Conservation (phyloP, 2,797 vertebrate species). For the Geotrypetes seraphini region DNA sequence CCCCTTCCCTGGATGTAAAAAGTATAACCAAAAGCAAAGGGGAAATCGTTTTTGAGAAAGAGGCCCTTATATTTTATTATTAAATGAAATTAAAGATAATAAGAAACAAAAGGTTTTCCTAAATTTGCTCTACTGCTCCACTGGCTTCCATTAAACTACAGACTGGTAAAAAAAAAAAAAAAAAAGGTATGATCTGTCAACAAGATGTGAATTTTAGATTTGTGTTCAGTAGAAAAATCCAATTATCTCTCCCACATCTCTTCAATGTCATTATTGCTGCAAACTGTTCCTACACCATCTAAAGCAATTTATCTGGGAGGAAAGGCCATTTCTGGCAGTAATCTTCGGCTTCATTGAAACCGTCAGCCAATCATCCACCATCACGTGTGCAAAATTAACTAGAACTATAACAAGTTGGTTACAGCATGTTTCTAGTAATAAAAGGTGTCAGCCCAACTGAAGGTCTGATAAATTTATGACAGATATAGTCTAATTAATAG, state of each 20-base stretch:
- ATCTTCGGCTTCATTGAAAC: not conserved
- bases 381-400: constrained; percentile 4
- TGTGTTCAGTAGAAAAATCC: not conserved
- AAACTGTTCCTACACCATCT: not conserved
- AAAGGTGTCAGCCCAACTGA: constrained; percentile 6
- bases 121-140: not conserved
- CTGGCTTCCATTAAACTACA: not conserved
- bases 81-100: not conserved
- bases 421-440: constrained; percentile 5
- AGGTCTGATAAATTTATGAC: constrained; percentile 1
- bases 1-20: too few species aligned
- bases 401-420: constrained; percentile 1
- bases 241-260: not conserved
- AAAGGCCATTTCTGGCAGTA: not conserved
- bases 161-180: too few species aligned
- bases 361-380: not conserved
- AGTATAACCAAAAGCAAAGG: too few species aligned
- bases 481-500: constrained; percentile 8
- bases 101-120: not conserved
- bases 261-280: not conserved
- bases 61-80: not conserved
- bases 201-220: not conserved
- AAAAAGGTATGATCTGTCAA: too few species aligned
- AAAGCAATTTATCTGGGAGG: not conserved
- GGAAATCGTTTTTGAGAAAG: too few species aligned